phyloP scores from a whole-genome alignment of 2,888 invertebrate genomes.

The Lithophane leautieri region DNA sequence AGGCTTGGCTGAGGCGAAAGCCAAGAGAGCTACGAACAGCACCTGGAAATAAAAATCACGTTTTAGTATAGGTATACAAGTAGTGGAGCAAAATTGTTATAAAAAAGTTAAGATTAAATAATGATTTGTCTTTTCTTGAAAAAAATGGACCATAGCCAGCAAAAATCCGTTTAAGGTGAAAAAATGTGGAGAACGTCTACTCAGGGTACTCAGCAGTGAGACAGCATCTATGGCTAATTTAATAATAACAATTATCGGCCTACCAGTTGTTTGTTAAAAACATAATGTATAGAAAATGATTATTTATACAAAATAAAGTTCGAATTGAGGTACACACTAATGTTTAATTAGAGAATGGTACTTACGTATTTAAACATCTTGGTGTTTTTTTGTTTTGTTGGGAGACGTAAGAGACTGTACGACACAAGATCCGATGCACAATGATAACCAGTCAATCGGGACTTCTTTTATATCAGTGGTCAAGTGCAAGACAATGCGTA shows the following conservation, averaged over 20 bases:
- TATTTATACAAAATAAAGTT: not conserved
- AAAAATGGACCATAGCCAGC: no score
- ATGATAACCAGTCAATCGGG: slow-evolving; percentile 63
- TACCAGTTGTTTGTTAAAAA: not conserved
- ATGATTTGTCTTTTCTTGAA: not conserved
- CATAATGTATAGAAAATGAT: no score
- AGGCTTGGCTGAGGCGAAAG: slow-evolving; percentile 89
- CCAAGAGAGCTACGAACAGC: slow-evolving; percentile 88
- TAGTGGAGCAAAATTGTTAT: not conserved
- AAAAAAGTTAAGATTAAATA: not conserved
- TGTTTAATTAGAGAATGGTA: slow-evolving; percentile 47
- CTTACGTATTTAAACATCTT: slow-evolving; percentile 90
- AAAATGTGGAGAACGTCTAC: not conserved
- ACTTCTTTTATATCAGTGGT: slow-evolving; percentile 75
- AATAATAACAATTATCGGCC: not conserved
- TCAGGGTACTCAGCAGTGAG: not conserved
- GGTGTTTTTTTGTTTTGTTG: slow-evolving; percentile 62
- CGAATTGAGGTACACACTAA: not conserved
- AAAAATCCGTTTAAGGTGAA: not conserved
- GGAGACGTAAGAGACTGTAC: slow-evolving; percentile 50
- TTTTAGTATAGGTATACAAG: not conserved
- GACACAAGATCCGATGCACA: slow-evolving; percentile 65
- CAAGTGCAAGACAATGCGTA: slow-evolving; percentile 58
- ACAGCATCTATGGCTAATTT: not conserved
- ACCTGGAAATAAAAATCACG: slow-evolving; percentile 71